Evolutionary conservation across 2,888 invertebrate genomes (phyloP), one percentile per base, ranked within the genome.

Genomic region (Limulus polyphemus): DNA sequence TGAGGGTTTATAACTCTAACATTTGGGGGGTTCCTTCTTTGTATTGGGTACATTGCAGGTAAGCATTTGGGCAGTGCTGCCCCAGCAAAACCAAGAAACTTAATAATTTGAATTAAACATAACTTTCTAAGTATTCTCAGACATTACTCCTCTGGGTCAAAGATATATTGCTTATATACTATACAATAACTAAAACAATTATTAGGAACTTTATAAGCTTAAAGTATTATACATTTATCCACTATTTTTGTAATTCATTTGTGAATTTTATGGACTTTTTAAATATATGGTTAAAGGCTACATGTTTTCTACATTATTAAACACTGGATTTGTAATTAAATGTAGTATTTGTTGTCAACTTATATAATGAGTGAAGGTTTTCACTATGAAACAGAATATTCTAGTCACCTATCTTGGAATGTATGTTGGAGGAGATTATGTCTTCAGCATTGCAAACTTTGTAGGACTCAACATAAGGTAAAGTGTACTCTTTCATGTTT

Each of bases 381-480:
- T 62, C 55, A 58, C 70, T 72, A 47, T 57, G 13, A 61, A 60
- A 59, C 72, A 81, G 80, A 99, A 99, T 79, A 89, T 99, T 70
- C 83, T 93, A 70, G 90, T 99, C 5, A 99, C 99, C 1, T 99
- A 99, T 78, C 80, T 94, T 68, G 98, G 98, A 47, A 99, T 99
- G 97, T 84, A 95, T 55, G 88, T 98, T 62, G 98, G 97, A 55
- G 98, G 97, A 13, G 99, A 99, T 77, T 99, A 99, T 77, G 84
- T 95, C 65, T 99, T 95, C 77, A 87, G 90, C 2, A 86, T 86
- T 84, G 80, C 89, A 49, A 99, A 99, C 77, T 99, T 98, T 79
- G 81, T 92, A 65, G 99, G 99, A 16, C 83, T 99, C 60, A 99
- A 98, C 79, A 86, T 98, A 58, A 95, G 94, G 79, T 81, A 62